Conservation (phyloP, 2,888 invertebrate species). For the Diarsia rubi region DNA sequence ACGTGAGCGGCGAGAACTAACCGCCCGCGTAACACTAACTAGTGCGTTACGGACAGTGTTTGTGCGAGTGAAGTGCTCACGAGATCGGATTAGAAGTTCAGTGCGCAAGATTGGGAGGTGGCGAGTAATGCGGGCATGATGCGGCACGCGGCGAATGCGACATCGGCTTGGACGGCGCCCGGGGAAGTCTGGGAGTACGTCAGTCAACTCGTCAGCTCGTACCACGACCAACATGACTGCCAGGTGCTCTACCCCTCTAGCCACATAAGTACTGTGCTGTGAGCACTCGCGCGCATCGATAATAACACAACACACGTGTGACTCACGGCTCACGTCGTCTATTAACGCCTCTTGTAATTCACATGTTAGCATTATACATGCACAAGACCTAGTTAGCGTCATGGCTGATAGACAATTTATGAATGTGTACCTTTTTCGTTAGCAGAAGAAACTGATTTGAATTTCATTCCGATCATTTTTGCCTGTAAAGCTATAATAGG, state of each 20-base stretch:
- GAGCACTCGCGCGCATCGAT: slow-evolving; percentile 73
- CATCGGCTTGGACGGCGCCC: slow-evolving; percentile 89
- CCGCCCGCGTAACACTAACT: slow-evolving; percentile 72
- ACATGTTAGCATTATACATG: slow-evolving; percentile 80
- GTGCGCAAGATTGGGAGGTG: slow-evolving; percentile 54
- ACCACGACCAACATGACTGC: slow-evolving; percentile 90
- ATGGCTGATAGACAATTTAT: slow-evolving; percentile 71
- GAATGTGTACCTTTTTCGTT: slow-evolving; percentile 39
- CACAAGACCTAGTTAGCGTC: slow-evolving; percentile 78
- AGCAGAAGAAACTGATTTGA: background rate
- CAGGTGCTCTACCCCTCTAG: slow-evolving; percentile 77
- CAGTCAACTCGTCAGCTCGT: slow-evolving; percentile 92
- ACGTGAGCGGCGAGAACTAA: slow-evolving; percentile 75
- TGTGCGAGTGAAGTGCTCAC: slow-evolving; percentile 68
- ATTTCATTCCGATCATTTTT: background rate
- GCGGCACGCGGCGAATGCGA: slow-evolving; percentile 87
- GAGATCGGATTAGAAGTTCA: slow-evolving; percentile 57
- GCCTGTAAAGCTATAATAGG: background rate
- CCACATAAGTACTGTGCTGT: slow-evolving; percentile 30
- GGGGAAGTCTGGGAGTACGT: slow-evolving; percentile 93
- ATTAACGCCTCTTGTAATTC: slow-evolving; percentile 80
- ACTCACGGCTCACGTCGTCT: slow-evolving; percentile 73
- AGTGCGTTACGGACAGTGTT: slow-evolving; percentile 69
- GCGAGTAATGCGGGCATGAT: slow-evolving; percentile 88
- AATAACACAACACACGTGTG: slow-evolving; percentile 77